Evolutionary conservation across 2,797 vertebrate species (phyloP).

Genomic region (Carduelis carduelis): DNA sequence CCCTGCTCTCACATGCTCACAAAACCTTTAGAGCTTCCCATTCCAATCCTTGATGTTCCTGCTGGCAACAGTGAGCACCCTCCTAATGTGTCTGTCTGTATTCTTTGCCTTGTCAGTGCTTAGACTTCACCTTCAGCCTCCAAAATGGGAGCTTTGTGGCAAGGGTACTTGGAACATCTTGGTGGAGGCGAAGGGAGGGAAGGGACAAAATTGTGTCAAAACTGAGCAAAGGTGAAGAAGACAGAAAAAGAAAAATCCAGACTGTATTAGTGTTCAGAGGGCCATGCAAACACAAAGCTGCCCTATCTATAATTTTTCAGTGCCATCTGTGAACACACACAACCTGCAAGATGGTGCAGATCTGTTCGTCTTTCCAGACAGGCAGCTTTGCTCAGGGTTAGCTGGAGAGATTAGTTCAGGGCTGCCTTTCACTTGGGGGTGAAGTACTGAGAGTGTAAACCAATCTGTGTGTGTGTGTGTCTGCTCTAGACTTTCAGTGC

Average conservation of each 20-base stretch:
- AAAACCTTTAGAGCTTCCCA: background rate
- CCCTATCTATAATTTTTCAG: background rate
- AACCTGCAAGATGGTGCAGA: background rate
- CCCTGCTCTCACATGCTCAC: background rate
- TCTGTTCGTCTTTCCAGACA: background rate
- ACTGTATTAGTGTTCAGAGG: background rate
- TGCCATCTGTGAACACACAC: background rate
- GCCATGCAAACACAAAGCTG: background rate
- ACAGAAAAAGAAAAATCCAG: background rate
- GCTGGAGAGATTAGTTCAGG: background rate
- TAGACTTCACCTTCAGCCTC: background rate
- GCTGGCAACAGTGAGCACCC: background rate
- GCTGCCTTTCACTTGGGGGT: background rate
- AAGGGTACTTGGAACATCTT: background rate
- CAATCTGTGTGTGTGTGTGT: background rate
- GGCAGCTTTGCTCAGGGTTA: background rate
- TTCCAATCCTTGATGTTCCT: background rate
- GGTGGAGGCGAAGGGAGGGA: background rate
- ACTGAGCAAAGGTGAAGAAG: background rate
- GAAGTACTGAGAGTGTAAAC: background rate
- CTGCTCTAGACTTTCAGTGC: constrained; percentile 87
- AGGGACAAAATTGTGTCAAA: background rate
- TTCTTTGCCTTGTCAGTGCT: background rate
- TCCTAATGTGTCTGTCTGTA: background rate
- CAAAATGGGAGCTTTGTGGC: background rate